Conservation (phyloP, 2,113 vertebrate genomes). For the Poicephalus meyeri region DNA sequence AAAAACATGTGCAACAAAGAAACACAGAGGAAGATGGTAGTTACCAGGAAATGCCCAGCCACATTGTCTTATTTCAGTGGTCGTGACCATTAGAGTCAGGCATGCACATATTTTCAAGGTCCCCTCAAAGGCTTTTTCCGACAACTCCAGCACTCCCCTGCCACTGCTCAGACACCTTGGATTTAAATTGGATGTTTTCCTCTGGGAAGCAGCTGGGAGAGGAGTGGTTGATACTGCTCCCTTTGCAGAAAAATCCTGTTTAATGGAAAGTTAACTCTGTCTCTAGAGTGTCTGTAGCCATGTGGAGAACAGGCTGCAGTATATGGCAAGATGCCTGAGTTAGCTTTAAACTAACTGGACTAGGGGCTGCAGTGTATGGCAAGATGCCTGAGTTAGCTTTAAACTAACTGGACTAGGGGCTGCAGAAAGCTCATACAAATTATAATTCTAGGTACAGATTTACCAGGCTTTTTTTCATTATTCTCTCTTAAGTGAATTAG, state of each 20-base stretch:
- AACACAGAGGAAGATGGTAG: neutral
- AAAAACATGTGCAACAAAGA: neutral
- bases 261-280: neutral
- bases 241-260: neutral
- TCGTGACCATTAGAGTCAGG: neutral
- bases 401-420: neutral
- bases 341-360: neutral
- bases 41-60: neutral
- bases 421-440: neutral
- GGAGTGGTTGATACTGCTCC: neutral
- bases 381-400: neutral
- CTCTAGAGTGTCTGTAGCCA: neutral
- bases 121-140: neutral
- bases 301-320: neutral
- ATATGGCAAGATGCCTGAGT: neutral
- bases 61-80: neutral
- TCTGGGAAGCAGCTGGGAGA: neutral
- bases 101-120: neutral
- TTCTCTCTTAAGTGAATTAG: constrained; percentile 39
- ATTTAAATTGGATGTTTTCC: neutral
- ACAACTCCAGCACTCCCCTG: neutral
- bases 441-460: neutral
- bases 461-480: constrained; percentile 28
- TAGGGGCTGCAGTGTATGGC: neutral
- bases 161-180: neutral